phyloP scores from a whole-genome alignment of 2,888 invertebrate genomes.

The Drosophila gaucha region DNA sequence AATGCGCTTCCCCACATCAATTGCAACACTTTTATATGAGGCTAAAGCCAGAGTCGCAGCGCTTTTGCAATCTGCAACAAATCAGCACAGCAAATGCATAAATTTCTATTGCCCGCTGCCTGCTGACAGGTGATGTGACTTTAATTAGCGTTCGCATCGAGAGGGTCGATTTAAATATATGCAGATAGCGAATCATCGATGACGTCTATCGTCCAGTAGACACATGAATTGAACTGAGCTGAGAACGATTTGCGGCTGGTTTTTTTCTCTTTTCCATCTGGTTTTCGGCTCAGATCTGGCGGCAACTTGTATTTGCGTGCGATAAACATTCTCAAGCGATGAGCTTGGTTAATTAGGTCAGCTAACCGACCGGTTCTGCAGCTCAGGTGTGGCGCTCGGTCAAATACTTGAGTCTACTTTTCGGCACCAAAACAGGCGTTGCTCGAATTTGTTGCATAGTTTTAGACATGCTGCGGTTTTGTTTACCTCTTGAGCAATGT shows the following conservation, averaged over 20 bases:
- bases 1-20: slow-evolving; percentile 26
- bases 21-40: slow-evolving; percentile 52
- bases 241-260: slow-evolving; percentile 38
- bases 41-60: slow-evolving; percentile 3
- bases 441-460: slow-evolving; percentile 16
- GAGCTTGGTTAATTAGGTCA: slow-evolving; percentile 42
- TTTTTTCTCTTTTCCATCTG: slow-evolving; percentile 11
- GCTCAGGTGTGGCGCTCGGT: neutral
- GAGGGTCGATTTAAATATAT: slow-evolving; percentile 12
- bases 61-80: slow-evolving; percentile 49
- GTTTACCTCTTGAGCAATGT: no score
- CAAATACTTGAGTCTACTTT: slow-evolving; percentile 18
- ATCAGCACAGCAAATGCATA: slow-evolving; percentile 57
- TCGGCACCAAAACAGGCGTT: neutral
- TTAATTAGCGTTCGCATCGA: slow-evolving; percentile 42
- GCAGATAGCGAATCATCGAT: slow-evolving; percentile 12
- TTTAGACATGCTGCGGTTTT: no score
- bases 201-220: slow-evolving; percentile 20
- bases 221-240: slow-evolving; percentile 6
- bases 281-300: neutral
- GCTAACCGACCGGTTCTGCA: slow-evolving; percentile 42
- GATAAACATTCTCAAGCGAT: slow-evolving; percentile 32
- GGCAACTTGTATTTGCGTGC: neutral
- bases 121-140: slow-evolving; percentile 29
- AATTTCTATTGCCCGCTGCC: slow-evolving; percentile 33